These are phyloP conservation scores for Listronotus oregonensis DNA, from an alignment of 1,140 invertebrate species.

Conservation along the genomic window DNA sequence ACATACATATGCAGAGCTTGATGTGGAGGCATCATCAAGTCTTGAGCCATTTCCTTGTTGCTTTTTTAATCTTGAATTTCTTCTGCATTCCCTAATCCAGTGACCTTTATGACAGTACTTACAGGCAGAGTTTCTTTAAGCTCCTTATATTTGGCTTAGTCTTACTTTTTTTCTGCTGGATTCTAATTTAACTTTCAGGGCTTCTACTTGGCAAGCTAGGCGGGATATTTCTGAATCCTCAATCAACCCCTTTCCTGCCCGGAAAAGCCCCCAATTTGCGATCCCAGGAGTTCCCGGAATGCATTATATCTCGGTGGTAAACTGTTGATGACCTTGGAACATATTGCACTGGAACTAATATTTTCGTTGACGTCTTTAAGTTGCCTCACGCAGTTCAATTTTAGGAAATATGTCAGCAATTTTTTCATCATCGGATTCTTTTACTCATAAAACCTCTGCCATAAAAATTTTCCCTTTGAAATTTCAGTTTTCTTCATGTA, in stretches of 20 bases:
- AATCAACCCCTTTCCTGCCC: too few relatives aligned
- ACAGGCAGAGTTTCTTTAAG: not conserved
- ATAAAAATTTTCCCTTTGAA: conserved; percentile 15
- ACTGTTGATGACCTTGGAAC: conserved; percentile 47
- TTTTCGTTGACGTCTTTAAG: too few relatives aligned
- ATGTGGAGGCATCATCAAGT: too few relatives aligned
- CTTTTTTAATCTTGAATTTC: too few relatives aligned
- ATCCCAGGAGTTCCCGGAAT: conserved; percentile 49
- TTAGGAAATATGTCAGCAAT: too few relatives aligned
- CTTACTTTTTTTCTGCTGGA: conserved; percentile 3
- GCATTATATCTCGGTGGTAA: conserved; percentile 55
- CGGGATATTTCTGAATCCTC: conserved; percentile 28
- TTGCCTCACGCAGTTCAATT: too few relatives aligned
- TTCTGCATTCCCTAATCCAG: conserved; percentile 18
- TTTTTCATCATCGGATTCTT: conserved; percentile 14
- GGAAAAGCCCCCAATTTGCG: too few relatives aligned
- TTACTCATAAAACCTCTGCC: conserved; percentile 22
- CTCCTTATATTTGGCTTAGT: not conserved
- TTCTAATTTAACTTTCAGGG: too few relatives aligned
- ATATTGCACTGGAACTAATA: conserved; percentile 21
- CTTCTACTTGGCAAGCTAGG: too few relatives aligned
- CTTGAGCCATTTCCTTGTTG: too few relatives aligned
- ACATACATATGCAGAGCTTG: too few relatives aligned
- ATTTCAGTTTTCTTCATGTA: conserved; percentile 49
- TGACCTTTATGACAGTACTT: conserved; percentile 18